Conservation (phyloP, 2,888 invertebrate genomes). For the Eupithecia insigniata region DNA sequence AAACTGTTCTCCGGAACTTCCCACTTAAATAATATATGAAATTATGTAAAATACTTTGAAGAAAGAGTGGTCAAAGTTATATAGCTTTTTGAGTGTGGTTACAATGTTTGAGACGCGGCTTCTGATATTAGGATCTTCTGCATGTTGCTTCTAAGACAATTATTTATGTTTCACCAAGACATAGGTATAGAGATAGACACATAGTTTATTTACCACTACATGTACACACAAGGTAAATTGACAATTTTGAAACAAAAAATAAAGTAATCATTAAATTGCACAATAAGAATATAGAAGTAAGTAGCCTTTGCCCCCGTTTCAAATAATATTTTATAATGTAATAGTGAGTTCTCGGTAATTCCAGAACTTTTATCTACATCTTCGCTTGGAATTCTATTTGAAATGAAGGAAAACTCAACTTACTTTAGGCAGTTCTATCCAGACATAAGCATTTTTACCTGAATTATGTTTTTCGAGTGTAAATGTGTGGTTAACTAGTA, state of each 20-base stretch:
- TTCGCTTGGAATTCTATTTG: too few species aligned
- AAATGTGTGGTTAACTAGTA: not conserved
- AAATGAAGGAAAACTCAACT: too few species aligned
- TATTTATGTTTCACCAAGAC: not conserved
- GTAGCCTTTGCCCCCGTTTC: not conserved
- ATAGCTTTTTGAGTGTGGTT: constrained; percentile 51
- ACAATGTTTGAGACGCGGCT: constrained; percentile 41
- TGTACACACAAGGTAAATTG: too few species aligned
- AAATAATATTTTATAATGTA: not conserved
- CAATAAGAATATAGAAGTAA: too few species aligned
- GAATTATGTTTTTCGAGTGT: not conserved
- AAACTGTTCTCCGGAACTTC: constrained; percentile 54
- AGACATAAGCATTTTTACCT: not conserved
- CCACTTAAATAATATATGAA: constrained; percentile 67
- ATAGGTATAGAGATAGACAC: too few species aligned
- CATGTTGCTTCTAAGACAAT: not conserved
- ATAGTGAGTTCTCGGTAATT: not conserved
- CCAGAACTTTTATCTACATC: not conserved
- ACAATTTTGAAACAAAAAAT: too few species aligned
- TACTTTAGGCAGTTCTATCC: too few species aligned
- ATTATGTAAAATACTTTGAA: constrained; percentile 59
- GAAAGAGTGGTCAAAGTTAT: constrained; percentile 52
- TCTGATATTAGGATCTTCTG: not conserved
- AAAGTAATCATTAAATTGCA: too few species aligned
- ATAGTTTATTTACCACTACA: too few species aligned